A percentile compares a stretch with the other conserved stretches of the same genome.
phyloP scores from a whole-genome alignment of 2,797 vertebrate species.

The Gila robusta region DNA sequence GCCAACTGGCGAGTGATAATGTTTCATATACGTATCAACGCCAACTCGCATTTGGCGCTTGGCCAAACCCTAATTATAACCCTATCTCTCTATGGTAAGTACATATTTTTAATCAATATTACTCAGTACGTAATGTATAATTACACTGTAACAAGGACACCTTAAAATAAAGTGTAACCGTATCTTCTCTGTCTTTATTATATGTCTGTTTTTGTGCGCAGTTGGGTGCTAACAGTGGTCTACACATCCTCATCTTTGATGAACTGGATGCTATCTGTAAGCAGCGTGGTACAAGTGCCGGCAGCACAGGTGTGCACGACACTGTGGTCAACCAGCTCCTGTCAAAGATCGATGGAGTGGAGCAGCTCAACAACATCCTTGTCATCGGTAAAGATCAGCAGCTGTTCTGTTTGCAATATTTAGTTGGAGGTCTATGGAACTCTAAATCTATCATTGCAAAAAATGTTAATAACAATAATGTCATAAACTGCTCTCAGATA shows the following conservation, averaged over 20 bases:
- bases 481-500: too few species aligned
- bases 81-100: too few species aligned
- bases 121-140: too few species aligned
- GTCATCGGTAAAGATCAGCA: conserved; percentile 86
- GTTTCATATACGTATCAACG: too few species aligned
- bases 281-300: conserved; percentile 94
- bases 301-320: conserved; percentile 96
- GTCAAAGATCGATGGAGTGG: conserved; percentile 97
- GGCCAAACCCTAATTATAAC: too few species aligned
- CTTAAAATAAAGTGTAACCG: too few species aligned
- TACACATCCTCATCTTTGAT: conserved; percentile 98
- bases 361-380: conserved; percentile 98
- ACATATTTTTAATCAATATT: too few species aligned
- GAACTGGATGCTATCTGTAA: conserved; percentile 99
- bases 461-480: too few species aligned
- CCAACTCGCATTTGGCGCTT: too few species aligned
- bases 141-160: too few species aligned
- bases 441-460: background rate
- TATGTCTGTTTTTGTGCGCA: conserved; percentile 60
- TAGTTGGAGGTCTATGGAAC: background rate
- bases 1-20: too few species aligned
- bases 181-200: background rate
- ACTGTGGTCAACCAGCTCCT: conserved; percentile 97
- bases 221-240: conserved; percentile 96
- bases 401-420: background rate